Evolutionary conservation across 2,888 invertebrate genomes (phyloP).

Genomic region (Bedellia somnulentella): DNA sequence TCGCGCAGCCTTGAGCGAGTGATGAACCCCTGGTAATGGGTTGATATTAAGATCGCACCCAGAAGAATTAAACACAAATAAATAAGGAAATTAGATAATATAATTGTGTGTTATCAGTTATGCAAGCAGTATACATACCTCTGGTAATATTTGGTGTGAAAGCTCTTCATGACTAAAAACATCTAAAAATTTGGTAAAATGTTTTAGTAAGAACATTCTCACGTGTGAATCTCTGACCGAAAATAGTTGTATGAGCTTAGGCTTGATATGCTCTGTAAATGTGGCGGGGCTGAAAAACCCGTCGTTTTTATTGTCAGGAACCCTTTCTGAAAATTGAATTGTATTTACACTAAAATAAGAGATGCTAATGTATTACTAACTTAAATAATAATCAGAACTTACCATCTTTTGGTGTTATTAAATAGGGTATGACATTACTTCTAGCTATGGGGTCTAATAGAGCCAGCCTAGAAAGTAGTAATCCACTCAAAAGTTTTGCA

Average conservation of each 20-base stretch:
- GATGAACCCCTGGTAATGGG: too few species aligned
- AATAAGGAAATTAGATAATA: too few species aligned
- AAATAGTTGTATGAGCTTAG: slow-evolving; percentile 77
- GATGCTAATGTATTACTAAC: neutral
- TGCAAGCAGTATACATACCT: too few species aligned
- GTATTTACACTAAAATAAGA: slow-evolving; percentile 2
- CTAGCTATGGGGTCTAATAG: slow-evolving; percentile 81
- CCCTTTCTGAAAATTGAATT: slow-evolving; percentile 28
- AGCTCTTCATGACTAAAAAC: slow-evolving; percentile 76
- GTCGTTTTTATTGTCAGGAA: slow-evolving; percentile 36
- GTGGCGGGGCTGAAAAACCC: slow-evolving; percentile 69
- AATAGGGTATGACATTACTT: slow-evolving; percentile 67
- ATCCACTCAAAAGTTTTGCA: slow-evolving; percentile 76
- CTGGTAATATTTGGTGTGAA: slow-evolving; percentile 79
- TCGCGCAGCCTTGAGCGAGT: too few species aligned
- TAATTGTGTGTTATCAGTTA: too few species aligned
- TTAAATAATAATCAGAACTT: slow-evolving; percentile 10
- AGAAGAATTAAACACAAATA: too few species aligned
- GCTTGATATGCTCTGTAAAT: slow-evolving; percentile 75
- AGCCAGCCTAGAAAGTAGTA: slow-evolving; percentile 82
- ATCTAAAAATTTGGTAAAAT: slow-evolving; percentile 75
- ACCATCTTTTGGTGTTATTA: slow-evolving; percentile 74
- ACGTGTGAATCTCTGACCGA: slow-evolving; percentile 81
- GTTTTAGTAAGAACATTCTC: slow-evolving; percentile 73
- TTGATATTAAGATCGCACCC: too few species aligned